Conservation (phyloP, 2,797 vertebrate species). For the Bradypus variegatus region DNA sequence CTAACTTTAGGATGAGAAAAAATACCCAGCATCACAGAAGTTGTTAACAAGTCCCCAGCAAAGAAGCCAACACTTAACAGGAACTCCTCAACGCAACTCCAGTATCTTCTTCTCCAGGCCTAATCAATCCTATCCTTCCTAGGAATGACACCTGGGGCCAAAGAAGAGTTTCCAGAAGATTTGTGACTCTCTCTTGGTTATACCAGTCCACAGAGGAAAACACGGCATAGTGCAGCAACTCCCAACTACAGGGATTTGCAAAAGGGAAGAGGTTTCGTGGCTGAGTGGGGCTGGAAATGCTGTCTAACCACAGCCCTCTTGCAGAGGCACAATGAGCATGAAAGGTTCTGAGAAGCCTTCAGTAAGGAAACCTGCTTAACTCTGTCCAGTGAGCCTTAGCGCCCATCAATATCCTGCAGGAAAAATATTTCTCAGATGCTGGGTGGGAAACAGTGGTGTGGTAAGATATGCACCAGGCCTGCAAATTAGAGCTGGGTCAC, state of each 20-base stretch:
- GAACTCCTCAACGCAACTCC: not conserved
- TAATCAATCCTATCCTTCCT: not conserved
- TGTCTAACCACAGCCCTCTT: not conserved
- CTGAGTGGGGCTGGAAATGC: not conserved
- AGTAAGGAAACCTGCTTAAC: too few species aligned
- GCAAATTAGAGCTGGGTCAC: not conserved
- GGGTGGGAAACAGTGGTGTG: not conserved
- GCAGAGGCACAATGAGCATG: not conserved
- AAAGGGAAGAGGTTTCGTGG: not conserved
- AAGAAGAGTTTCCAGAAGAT: not conserved
- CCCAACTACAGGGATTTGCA: not conserved
- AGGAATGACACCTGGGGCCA: not conserved
- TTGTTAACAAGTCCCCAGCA: not conserved
- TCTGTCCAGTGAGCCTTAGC: not conserved
- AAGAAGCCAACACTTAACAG: not conserved
- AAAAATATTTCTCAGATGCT: not conserved
- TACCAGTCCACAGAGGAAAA: not conserved
- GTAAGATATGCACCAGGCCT: not conserved
- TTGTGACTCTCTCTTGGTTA: not conserved
- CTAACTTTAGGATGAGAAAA: not conserved
- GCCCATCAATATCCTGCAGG: not conserved
- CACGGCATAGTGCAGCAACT: fast-evolving
- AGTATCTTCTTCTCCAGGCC: not conserved
- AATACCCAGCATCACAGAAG: not conserved
- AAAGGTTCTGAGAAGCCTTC: not conserved